Percentiles rank a stretch among this genome's conserved stretches.
These are phyloP conservation scores for Chloroceryle amazona DNA, from an alignment of 2,797 vertebrate genomes.

Conservation along the genomic window DNA sequence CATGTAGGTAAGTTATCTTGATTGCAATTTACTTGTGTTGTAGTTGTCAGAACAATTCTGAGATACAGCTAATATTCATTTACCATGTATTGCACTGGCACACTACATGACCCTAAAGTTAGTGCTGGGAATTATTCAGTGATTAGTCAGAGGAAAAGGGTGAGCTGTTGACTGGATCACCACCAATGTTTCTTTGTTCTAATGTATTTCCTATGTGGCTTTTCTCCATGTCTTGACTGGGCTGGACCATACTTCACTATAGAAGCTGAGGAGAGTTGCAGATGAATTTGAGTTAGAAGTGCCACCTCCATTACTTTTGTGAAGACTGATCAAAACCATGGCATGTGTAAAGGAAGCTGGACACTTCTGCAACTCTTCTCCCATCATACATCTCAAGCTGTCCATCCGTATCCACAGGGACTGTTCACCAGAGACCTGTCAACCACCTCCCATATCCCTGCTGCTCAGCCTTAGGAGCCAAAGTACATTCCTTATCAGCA, in stretches of 20 bases:
- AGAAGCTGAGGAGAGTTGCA: background rate
- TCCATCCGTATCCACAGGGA: background rate
- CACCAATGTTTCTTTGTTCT: background rate
- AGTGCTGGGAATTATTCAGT: background rate
- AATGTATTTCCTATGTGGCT: background rate
- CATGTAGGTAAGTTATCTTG: background rate
- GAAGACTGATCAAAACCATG: background rate
- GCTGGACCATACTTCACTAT: background rate
- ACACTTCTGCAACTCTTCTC: background rate
- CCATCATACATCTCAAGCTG: background rate
- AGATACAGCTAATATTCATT: background rate
- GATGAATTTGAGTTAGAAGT: background rate
- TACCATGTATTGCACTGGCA: background rate
- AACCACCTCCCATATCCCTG: background rate
- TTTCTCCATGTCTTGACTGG: background rate
- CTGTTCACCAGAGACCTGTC: background rate
- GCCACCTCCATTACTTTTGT: background rate
- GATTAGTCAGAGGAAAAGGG: background rate
- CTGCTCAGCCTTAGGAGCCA: background rate
- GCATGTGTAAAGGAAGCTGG: accelerated
- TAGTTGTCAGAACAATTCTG: background rate
- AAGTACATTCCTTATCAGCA: background rate
- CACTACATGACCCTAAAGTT: background rate
- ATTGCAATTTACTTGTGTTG: background rate
- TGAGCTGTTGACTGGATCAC: background rate